Base-by-base conservation (phyloP, 1,140 invertebrate genomes). In the Sycophaga agraensis region DNA sequence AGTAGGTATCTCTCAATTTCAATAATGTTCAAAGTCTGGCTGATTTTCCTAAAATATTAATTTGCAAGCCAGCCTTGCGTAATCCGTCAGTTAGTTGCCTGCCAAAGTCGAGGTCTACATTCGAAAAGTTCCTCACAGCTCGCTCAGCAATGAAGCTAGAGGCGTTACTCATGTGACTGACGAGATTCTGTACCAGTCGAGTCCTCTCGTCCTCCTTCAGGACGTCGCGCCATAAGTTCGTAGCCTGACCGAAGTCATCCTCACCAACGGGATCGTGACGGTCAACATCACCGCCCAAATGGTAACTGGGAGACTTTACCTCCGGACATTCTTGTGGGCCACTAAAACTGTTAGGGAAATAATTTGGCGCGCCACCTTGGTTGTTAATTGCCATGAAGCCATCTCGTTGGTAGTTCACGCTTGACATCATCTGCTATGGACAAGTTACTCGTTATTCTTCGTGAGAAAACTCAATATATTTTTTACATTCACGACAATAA, bases 311-410 rank as follows among this genome's bases (percentile, higher is more conserved):
- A 1, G 73, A 16, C 31, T 64, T 72, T 7, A 68, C 73, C 0
- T 62, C 59, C 1, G 77, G 76, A 55, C 75, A 78, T 34, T 87
- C 85, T 28, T 84, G 76, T 0, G 94, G 93, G 0, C 94, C 95
- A 62, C 82, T 81, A 78, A 98, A 99, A 62, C 94, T 97, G 78
- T 98, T 98, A 0, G 97, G 97, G 82, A 87, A 96, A 75, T 98
- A 98, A 79, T 97, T 97, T 1, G 96, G 96, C 12, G 90, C 89
- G 35, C 89, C 91, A 40, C 83, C 88, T 83, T 91, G 86, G 69
- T 88, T 89, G 68, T 82, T 76, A 14, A 84, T 75, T 11, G 82
- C 78, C 83, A 88, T 88, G 8, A 86, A 82, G 2, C 96, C 96
- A 81, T 98, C 96, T 35, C 96, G 86, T 76, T 96, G 92, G 75